Base-by-base conservation (phyloP, 35 echinoderm and acorn worm species). In the Lytechinus variegatus region DNA sequence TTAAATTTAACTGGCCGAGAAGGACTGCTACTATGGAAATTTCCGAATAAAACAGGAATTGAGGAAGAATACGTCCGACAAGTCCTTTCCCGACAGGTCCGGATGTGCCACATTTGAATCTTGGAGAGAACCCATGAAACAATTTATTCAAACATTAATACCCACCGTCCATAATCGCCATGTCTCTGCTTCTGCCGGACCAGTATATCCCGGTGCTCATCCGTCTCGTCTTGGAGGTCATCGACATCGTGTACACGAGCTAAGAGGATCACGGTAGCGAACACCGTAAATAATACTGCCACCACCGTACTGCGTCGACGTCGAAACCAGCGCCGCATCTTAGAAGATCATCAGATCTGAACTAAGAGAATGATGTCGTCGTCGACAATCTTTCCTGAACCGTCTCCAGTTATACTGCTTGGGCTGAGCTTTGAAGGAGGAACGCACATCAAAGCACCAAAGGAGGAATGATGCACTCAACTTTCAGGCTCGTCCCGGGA, bases 231-330 rank as follows among this genome's bases (percentile, higher is more conserved):
- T 14, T 54, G 88, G 2, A 90, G 52, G 88, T 90, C 88, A 44
- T 9, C n/a, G 88, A 44, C 4, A 21, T 90, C 28, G 28, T 90
- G 88, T 44, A 90, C 10, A 19, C 88, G 28, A 44, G 88, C 88
- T 8, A 90, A 44, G n/a, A 90, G 28, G 10, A 90, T 9, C 28
- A 90, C 29, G 10, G 88, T 10, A 12, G 88, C 88, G 28, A 28
- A 90, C 28, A 54, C 88, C 10, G 88, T 90, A 28, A 90, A 21
- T 29, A 54, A 6, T 12, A 54, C 88, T 7, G 52, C 88, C 6
- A 90, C 88, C 52, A 90, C 88, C 12, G 88, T 52, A 54, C 88
- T 90, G 88, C 88, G 88, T 13, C 88, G 88, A 90, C 88, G 88
- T 52, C 88, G 88, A 33, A 90, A 52, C 88, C 88, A 90, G 28